Evolutionary conservation across 2,113 vertebrate genomes (phyloP).

Genomic region (Picathartes gymnocephalus): DNA sequence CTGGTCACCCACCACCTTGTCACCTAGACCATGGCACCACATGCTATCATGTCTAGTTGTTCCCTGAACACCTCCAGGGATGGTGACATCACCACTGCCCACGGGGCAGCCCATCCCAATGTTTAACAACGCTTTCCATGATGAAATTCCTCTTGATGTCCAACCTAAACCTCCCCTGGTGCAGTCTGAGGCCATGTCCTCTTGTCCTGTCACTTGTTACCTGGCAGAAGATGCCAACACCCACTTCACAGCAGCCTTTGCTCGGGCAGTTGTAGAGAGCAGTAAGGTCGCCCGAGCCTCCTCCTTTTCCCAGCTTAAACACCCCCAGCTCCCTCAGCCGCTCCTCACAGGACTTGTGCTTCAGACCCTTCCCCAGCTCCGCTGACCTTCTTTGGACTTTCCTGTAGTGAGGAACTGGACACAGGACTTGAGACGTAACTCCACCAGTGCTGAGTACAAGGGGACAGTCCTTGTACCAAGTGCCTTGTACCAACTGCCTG

Average conservation of each 20-base stretch:
- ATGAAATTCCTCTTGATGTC: background rate
- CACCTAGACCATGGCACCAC: background rate
- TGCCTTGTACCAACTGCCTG: background rate
- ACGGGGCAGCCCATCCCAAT: background rate
- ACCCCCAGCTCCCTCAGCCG: rapidly evolving
- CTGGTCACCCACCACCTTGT: background rate
- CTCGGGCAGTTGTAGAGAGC: background rate
- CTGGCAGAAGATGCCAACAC: rapidly evolving
- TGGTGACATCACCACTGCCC: background rate
- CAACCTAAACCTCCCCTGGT: background rate
- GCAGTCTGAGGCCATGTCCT: background rate
- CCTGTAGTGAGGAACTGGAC: background rate
- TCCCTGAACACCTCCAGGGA: background rate
- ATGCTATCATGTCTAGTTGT: background rate
- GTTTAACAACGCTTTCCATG: background rate
- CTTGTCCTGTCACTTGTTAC: background rate
- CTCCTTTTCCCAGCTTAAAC: background rate
- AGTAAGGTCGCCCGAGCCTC: background rate
- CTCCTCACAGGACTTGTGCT: background rate
- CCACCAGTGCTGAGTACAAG: too few relatives aligned
- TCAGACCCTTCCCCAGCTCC: background rate
- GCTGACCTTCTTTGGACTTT: background rate
- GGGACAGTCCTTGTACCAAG: background rate
- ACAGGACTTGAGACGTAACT: too few relatives aligned
- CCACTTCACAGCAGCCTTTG: background rate